A percentile compares a stretch with the other conserved stretches of the same genome.
phyloP scores from a whole-genome alignment of 2,797 vertebrate genomes.

The Hemitrygon akajei region DNA sequence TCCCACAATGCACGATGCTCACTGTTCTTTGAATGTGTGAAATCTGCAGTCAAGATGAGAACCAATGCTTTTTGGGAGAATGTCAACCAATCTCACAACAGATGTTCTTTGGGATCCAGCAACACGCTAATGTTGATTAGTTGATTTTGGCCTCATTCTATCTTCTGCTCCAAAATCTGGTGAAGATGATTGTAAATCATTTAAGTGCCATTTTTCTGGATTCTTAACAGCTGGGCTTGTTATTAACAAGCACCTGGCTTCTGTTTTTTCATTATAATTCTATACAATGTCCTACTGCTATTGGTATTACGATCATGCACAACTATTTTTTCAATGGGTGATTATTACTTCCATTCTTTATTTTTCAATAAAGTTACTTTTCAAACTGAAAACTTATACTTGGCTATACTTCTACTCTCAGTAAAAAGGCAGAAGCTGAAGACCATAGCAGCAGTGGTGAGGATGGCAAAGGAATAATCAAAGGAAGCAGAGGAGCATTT shows the following conservation, averaged over 20 bases:
- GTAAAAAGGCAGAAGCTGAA: no score
- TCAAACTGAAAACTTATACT: background rate
- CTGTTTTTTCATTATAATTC: background rate
- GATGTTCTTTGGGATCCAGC: background rate
- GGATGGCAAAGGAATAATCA: no score
- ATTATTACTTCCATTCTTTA: background rate
- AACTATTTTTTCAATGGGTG: background rate
- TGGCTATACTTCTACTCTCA: no score
- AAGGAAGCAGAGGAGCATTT: no score
- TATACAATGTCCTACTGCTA: background rate
- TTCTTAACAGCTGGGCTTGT: background rate
- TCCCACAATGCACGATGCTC: background rate
- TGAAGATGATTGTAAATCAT: background rate
- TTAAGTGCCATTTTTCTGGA: background rate
- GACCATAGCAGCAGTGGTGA: no score
- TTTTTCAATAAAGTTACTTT: background rate
- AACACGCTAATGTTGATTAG: background rate
- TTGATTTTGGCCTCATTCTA: background rate
- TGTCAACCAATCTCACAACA: background rate
- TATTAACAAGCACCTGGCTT: background rate
- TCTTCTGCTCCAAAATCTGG: background rate
- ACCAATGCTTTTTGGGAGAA: background rate
- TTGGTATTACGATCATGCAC: background rate
- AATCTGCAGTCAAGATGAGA: background rate
- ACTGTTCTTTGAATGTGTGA: background rate